These are phyloP conservation scores for Dynastes grantii DNA, from an alignment of 2,888 invertebrate species.

Conservation along the genomic window DNA sequence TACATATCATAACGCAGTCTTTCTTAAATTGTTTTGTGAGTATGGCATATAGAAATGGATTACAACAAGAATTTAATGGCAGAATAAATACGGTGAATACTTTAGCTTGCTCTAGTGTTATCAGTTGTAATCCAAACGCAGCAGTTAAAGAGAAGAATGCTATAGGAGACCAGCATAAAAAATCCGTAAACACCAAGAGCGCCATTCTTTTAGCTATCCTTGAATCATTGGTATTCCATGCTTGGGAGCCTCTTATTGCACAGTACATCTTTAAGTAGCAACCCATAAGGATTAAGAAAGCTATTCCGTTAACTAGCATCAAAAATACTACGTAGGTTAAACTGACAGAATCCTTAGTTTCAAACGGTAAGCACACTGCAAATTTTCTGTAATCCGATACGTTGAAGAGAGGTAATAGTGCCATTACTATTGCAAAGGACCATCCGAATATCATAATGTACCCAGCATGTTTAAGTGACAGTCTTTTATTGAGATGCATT, in stretches of 20 bases:
- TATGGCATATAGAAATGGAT: slow-evolving; percentile 98
- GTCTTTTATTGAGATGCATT: slow-evolving; percentile 94
- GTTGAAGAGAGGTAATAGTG: slow-evolving; percentile 90
- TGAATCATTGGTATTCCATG: slow-evolving; percentile 98
- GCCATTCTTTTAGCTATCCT: slow-evolving; percentile 98
- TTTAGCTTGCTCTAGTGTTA: slow-evolving; percentile 96
- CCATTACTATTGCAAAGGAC: slow-evolving; percentile 90
- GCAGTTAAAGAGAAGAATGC: slow-evolving; percentile 96
- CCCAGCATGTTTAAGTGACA: slow-evolving; percentile 92
- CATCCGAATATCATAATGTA: slow-evolving; percentile 96
- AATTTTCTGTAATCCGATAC: slow-evolving; percentile 97
- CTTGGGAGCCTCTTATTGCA: slow-evolving; percentile 96
- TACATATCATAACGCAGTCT: slow-evolving; percentile 96
- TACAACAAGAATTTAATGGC: slow-evolving; percentile 97
- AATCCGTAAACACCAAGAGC: slow-evolving; percentile 95
- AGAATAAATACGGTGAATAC: slow-evolving; percentile 96
- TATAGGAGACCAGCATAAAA: slow-evolving; percentile 98
- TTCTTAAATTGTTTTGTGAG: slow-evolving; percentile 98
- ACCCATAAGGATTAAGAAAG: slow-evolving; percentile 94
- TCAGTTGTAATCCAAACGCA: slow-evolving; percentile 91
- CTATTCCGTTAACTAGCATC: slow-evolving; percentile 93
- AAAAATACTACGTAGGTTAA: slow-evolving; percentile 92
- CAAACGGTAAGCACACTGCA: slow-evolving; percentile 97
- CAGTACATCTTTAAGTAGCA: slow-evolving; percentile 99
- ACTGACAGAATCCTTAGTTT: slow-evolving; percentile 83